Evolutionary conservation across 2,797 vertebrate genomes (phyloP).

Genomic region (Artibeus jamaicensis): DNA sequence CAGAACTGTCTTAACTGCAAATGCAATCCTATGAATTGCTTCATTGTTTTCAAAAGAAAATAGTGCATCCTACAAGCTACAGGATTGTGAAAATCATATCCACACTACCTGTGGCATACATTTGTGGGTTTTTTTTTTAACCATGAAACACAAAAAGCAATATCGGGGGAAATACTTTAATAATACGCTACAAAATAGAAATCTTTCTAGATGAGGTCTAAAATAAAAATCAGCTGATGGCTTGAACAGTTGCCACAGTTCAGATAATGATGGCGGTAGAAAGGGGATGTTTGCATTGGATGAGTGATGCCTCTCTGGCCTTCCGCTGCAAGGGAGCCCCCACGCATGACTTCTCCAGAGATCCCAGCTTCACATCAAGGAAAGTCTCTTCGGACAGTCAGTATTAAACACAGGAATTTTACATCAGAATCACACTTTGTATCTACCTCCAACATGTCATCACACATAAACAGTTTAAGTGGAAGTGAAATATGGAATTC

Average conservation of each 20-base stretch:
- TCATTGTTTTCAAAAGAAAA: not conserved
- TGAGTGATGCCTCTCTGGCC: not conserved
- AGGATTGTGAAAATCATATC: not conserved
- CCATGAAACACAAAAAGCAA: not conserved
- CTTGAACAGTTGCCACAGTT: not conserved
- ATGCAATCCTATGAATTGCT: not conserved
- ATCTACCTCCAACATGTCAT: not conserved
- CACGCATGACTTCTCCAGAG: not conserved
- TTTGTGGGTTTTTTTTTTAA: not conserved
- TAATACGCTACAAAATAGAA: not conserved
- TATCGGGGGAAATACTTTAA: not conserved
- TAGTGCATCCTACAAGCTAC: not conserved
- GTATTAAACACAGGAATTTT: not conserved
- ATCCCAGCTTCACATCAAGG: not conserved
- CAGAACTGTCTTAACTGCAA: not conserved
- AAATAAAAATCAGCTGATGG: not conserved
- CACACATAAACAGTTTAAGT: not conserved
- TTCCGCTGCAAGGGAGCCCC: not conserved
- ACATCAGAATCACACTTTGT: not conserved
- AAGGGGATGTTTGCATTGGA: not conserved
- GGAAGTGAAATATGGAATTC: not conserved
- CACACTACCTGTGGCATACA: not conserved
- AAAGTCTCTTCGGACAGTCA: not conserved
- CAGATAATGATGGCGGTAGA: not conserved
- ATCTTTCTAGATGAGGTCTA: not conserved